Conservation (phyloP, 2,113 vertebrate species). For the Gallinago jamesoni region DNA sequence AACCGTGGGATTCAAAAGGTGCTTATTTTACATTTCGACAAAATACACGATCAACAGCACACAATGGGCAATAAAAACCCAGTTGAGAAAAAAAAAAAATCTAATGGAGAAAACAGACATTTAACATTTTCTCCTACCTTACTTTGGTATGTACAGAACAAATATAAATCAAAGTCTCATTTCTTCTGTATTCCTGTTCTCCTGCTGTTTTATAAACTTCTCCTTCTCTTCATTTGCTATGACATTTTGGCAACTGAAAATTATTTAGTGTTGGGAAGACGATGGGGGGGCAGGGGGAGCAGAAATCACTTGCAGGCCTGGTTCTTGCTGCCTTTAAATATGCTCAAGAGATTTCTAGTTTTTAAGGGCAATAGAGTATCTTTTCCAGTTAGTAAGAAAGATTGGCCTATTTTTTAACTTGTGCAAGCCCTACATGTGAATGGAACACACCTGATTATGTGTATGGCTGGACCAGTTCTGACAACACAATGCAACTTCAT, state of each 20-base stretch:
- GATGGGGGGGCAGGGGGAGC: not conserved
- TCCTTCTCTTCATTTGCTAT: conserved; percentile 37
- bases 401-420: not conserved
- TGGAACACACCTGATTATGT: not conserved
- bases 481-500: not conserved
- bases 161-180: conserved; percentile 50
- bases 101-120: conserved; percentile 47
- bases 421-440: not conserved
- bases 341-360: not conserved
- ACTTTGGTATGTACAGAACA: not conserved
- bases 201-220: conserved; percentile 68
- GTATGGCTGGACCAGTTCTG: not conserved
- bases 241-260: conserved; percentile 43
- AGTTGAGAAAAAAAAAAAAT: not conserved
- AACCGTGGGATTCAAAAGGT: not conserved
- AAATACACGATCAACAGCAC: not conserved
- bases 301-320: conserved; percentile 50
- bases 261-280: conserved; percentile 24
- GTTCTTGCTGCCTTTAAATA: conserved; percentile 27
- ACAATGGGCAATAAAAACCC: not conserved
- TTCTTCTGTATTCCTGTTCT: conserved; percentile 26
- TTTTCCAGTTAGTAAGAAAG: not conserved
- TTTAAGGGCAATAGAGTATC: not conserved
- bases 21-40: not conserved
- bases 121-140: conserved; percentile 2